Conservation (phyloP, 2,113 vertebrate species). For the Hippolais icterina region DNA sequence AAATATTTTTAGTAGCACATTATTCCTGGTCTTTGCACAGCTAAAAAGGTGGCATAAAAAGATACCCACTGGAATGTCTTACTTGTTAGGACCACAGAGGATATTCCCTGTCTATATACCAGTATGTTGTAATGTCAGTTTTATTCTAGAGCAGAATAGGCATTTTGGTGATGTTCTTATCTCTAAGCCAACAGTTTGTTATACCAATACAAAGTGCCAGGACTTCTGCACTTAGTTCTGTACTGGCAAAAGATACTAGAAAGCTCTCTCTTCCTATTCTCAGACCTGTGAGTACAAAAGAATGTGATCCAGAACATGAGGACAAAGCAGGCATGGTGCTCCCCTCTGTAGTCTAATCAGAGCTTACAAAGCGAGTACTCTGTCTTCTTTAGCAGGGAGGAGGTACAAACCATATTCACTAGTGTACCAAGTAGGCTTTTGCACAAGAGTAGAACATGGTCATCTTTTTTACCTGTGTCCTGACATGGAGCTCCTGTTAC, state of each 20-base stretch:
- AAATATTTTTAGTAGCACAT: neutral
- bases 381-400: neutral
- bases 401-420: accelerated
- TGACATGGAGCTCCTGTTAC: neutral
- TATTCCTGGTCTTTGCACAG: neutral
- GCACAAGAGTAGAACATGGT: neutral
- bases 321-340: neutral
- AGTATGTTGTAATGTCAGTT: neutral
- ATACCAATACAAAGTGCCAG: neutral
- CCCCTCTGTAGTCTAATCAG: neutral
- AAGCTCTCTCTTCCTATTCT: neutral
- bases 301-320: neutral
- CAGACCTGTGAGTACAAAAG: neutral
- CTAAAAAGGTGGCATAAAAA: neutral
- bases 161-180: neutral
- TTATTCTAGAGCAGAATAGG: neutral
- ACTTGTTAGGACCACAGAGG: neutral
- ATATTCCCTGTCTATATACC: neutral
- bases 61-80: neutral
- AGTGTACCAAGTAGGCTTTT: neutral
- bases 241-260: neutral
- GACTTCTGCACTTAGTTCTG: neutral
- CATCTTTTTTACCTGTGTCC: neutral
- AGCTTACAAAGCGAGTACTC: neutral
- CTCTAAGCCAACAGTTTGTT: neutral